These are phyloP conservation scores for Caenorhabditis sp. DNA, from an alignment of 2,888 invertebrate genomes.

Conservation along the genomic window DNA sequence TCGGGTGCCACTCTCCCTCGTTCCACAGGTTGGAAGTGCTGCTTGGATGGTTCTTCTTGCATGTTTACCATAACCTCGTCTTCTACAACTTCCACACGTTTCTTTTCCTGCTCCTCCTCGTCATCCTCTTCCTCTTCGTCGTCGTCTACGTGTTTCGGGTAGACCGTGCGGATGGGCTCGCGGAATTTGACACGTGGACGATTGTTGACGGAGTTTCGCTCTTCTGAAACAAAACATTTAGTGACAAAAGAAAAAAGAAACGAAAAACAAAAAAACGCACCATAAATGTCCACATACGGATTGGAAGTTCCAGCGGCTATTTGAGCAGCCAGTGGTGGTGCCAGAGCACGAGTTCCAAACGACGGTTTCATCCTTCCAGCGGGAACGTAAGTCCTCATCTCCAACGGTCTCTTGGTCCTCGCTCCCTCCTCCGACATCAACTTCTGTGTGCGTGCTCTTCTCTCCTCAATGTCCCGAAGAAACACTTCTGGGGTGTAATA, in stretches of 20 bases:
- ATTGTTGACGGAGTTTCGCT: not conserved
- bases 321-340: conserved; percentile 65
- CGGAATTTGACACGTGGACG: conserved; percentile 7
- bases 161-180: conserved; percentile 22
- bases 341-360: conserved; percentile 52
- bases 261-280: not conserved
- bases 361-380: conserved; percentile 11
- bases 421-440: not conserved
- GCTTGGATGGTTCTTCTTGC: not conserved
- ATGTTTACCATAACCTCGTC: not conserved
- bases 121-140: conserved; percentile 24
- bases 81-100: too few relatives aligned
- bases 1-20: not conserved
- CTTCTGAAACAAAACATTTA: too few relatives aligned
- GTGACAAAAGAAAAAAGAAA: not conserved
- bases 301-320: conserved; percentile 50
- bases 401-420: conserved; percentile 25
- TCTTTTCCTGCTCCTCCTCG: too few relatives aligned
- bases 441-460: conserved; percentile 37
- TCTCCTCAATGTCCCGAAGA: conserved; percentile 48
- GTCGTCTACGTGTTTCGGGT: conserved; percentile 10
- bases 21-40: not conserved
- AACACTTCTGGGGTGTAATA: conserved; percentile 45
- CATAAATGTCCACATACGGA: conserved; percentile 50
- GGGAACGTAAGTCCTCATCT: conserved; percentile 28